Evolutionary conservation across 2,888 invertebrate genomes (phyloP), one percentile per base, ranked within the genome.

Genomic region (Merodon equestris): DNA sequence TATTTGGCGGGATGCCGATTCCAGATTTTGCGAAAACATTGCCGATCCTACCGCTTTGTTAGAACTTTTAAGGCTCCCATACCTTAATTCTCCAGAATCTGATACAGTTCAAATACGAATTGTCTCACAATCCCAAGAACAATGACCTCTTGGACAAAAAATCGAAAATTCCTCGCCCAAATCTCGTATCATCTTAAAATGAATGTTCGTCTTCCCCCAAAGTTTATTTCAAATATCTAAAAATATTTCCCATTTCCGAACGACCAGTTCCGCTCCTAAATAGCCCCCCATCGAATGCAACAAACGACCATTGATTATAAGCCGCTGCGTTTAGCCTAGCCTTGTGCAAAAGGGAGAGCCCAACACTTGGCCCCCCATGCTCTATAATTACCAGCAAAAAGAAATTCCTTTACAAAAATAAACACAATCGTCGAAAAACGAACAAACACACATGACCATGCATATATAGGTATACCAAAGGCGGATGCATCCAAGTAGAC

Each of bases 191-290:
- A 27, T 27, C 27, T 27, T 2, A 27, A 27, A 27, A 27, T 4
- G 9, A 57, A 70, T 40, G 34, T 40, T 17, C 13, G 19, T 58
- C 36, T 70, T 70, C 70, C 71, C n/a, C 40, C 40, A 40, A 40
- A 48, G 54, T 74, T 40, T 19, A 17, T 36, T 38, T 15, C 50
- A 50, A 47, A 12, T n/a, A 47, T 79, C 74, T 74, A 79, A 74
- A 79, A 68, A 79, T 79, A 79, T 57, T 63, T 58, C 18, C 74
- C 74, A 68, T 68, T 79, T 79, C 68, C 79, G 77, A 56, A 67
- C 50, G 54, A 64, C 74, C 58, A 74, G 74, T 74, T 79, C 79
- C 68, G 79, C 54, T 79, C 34, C 27, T 54, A 63, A 79, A 74
- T 45, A 51, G 57, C 51, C 67, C 57, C 63, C 58, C 67, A 73